phyloP scores from a whole-genome alignment of 2,888 invertebrate genomes.

The Eupithecia tripunctaria region DNA sequence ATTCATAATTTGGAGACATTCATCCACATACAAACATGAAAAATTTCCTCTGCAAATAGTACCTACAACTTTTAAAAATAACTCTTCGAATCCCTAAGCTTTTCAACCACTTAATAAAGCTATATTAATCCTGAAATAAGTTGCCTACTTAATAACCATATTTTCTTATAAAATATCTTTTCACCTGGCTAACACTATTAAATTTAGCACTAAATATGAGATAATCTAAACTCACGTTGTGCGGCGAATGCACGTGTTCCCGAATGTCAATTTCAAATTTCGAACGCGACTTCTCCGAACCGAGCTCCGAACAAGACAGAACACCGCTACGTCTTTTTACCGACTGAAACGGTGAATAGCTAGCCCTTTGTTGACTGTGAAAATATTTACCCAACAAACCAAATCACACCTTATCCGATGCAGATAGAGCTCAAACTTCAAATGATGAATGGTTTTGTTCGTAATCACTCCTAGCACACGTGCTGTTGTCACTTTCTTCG shows the following conservation, averaged over 20 bases:
- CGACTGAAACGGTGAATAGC: slow-evolving; percentile 51
- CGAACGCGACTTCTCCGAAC: slow-evolving; percentile 38
- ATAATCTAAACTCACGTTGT: slow-evolving; percentile 40
- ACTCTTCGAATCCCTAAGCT: background rate
- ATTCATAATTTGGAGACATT: too few relatives aligned
- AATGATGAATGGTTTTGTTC: slow-evolving; percentile 47
- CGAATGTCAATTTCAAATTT: slow-evolving; percentile 34
- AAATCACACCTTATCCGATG: slow-evolving; percentile 52
- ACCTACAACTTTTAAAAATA: background rate
- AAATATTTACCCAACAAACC: slow-evolving; percentile 60
- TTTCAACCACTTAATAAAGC: background rate
- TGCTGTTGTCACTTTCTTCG: slow-evolving; percentile 62
- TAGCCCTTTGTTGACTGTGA: slow-evolving; percentile 61
- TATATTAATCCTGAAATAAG: background rate
- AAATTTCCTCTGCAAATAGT: background rate
- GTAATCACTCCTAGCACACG: slow-evolving; percentile 58
- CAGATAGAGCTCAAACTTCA: slow-evolving; percentile 48
- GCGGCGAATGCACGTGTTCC: slow-evolving; percentile 40
- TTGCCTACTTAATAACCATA: background rate
- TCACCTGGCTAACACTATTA: background rate
- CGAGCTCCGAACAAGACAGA: slow-evolving; percentile 51
- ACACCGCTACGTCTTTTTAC: slow-evolving; percentile 63
- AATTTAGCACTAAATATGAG: slow-evolving; percentile 17
- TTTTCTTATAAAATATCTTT: background rate
- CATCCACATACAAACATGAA: background rate